These are phyloP conservation scores for Lepeophtheirus salmonis DNA, from an alignment of 1,140 invertebrate species.

Conservation along the genomic window DNA sequence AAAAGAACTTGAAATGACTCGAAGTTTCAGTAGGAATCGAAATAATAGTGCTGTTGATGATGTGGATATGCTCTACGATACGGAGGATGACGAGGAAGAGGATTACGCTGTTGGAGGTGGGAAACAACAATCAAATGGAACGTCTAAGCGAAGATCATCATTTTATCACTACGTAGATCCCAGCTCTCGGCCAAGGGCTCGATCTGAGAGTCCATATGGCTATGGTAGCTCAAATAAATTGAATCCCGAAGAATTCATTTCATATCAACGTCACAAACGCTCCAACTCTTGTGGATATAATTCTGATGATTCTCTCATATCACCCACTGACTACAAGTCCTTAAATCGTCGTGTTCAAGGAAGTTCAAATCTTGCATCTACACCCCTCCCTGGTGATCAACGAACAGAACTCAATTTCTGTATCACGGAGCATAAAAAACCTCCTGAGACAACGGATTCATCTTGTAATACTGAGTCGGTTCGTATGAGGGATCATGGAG, in stretches of 20 bases:
- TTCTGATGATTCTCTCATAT: slow-evolving; percentile 8
- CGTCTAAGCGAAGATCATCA: not conserved
- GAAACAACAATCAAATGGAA: too few species aligned
- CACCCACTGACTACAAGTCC: not conserved
- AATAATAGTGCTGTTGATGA: not conserved
- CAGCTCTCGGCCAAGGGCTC: slow-evolving; percentile 3
- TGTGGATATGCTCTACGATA: not conserved
- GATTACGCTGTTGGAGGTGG: not conserved
- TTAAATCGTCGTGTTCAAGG: not conserved
- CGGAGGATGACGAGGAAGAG: slow-evolving; percentile 10
- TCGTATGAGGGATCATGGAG: not conserved
- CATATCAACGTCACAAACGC: slow-evolving; percentile 8
- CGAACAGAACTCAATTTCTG: not conserved
- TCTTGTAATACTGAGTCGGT: not conserved
- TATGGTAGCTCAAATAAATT: not conserved
- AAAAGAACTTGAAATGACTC: slow-evolving; percentile 2
- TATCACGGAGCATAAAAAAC: not conserved
- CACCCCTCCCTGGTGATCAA: not conserved
- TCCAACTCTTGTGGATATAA: slow-evolving; percentile 17
- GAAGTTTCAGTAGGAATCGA: not conserved
- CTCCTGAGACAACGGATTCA: not conserved
- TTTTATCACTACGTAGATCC: not conserved
- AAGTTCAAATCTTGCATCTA: not conserved
- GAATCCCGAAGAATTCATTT: slow-evolving; percentile 17
- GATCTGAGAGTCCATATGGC: slow-evolving; percentile 13